A percentile compares a stretch with the other conserved stretches of the same genome.
Conservation (phyloP, 1,140 invertebrate genomes). For the Brachionus rubens region DNA sequence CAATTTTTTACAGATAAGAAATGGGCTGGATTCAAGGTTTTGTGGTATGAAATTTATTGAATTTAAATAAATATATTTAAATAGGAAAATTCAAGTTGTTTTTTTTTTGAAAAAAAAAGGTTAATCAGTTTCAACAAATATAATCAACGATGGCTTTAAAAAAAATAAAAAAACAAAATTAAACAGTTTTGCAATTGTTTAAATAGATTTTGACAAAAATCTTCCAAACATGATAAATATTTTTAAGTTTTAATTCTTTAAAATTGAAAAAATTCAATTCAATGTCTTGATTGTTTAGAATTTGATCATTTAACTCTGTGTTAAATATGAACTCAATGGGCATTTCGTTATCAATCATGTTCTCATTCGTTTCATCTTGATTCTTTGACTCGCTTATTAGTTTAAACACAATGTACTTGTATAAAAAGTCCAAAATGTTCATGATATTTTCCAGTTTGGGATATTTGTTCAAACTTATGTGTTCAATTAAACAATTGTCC, state of each 20-base stretch:
- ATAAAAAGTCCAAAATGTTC: neutral
- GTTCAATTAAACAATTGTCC: neutral
- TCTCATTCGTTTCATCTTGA: neutral
- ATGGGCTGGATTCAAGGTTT: too few relatives aligned
- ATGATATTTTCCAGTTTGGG: neutral
- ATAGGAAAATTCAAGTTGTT: too few relatives aligned
- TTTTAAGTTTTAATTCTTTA: conserved; percentile 8
- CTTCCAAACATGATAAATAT: conserved; percentile 16
- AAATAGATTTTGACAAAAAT: neutral
- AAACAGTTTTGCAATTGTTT: neutral
- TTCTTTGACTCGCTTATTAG: neutral
- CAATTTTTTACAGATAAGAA: too few relatives aligned
- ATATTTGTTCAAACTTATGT: neutral
- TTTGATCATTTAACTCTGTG: neutral
- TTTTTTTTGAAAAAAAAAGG: too few relatives aligned
- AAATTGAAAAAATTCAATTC: neutral
- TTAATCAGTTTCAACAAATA: too few relatives aligned
- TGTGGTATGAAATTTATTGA: too few relatives aligned
- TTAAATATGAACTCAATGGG: neutral
- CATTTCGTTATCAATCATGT: neutral
- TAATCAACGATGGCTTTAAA: too few relatives aligned
- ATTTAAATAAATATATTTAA: too few relatives aligned
- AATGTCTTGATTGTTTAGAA: neutral
- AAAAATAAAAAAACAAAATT: too few relatives aligned
- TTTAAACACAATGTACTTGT: neutral